These are phyloP conservation scores for Apeira syringaria DNA, from an alignment of 2,888 invertebrate species.

Conservation along the genomic window DNA sequence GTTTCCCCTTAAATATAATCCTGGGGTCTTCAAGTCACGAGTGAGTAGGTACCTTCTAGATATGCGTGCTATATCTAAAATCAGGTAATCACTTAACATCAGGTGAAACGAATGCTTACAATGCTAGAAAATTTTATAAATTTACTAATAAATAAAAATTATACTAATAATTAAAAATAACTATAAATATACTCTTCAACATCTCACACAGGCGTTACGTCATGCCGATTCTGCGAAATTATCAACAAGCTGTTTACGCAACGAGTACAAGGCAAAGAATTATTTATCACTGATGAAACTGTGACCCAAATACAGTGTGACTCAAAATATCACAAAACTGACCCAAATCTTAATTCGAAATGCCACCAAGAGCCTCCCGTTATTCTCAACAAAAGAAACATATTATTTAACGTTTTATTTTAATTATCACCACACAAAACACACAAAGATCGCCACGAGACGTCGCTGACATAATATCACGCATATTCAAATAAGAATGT, in stretches of 20 bases:
- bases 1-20: too few species aligned
- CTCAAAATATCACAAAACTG: slow-evolving; percentile 18
- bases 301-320: slow-evolving; percentile 5
- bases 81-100: too few species aligned
- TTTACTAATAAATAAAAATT: too few species aligned
- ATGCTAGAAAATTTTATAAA: too few species aligned
- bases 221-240: slow-evolving; percentile 18
- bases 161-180: too few species aligned
- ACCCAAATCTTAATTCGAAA: slow-evolving; percentile 23
- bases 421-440: slow-evolving; percentile 51
- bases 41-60: too few species aligned
- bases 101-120: too few species aligned
- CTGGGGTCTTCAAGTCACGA: too few species aligned
- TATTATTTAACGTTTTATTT: slow-evolving; percentile 51
- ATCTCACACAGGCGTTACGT: slow-evolving; percentile 5
- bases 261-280: slow-evolving; percentile 14
- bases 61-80: too few species aligned
- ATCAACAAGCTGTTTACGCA: slow-evolving; percentile 15
- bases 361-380: slow-evolving; percentile 42
- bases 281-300: slow-evolving; percentile 6
- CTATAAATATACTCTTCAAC: too few species aligned
- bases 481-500: slow-evolving; percentile 58
- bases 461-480: slow-evolving; percentile 73
- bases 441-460: slow-evolving; percentile 48
- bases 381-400: slow-evolving; percentile 51